phyloP scores from a whole-genome alignment of 2,113 vertebrate genomes.

The Malurus melanocephalus region DNA sequence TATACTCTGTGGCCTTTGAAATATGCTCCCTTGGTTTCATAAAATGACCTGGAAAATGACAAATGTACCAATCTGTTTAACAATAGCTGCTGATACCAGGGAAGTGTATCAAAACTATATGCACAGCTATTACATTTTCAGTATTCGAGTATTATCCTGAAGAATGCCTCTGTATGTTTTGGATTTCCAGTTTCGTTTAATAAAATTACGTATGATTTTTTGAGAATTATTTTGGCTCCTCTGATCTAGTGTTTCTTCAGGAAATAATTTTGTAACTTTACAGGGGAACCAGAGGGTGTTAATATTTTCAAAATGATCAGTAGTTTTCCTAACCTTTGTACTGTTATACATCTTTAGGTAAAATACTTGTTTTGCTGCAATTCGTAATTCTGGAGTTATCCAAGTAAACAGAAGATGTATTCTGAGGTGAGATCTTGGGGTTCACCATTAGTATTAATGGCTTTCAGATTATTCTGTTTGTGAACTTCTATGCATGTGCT shows the following conservation, averaged over 20 bases:
- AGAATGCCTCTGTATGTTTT: background rate
- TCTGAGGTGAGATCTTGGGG: constrained; percentile 9
- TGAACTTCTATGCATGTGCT: constrained; percentile 27
- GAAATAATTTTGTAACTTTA: constrained; percentile 16
- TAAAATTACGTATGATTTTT: constrained; percentile 8
- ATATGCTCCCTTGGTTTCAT: constrained; percentile 41
- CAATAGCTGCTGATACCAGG: constrained; percentile 9
- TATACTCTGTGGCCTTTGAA: constrained; percentile 41
- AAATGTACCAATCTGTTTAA: constrained; percentile 21
- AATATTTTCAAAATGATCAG: constrained; percentile 13
- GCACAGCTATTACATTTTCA: constrained; percentile 30
- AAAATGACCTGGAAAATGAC: constrained; percentile 49
- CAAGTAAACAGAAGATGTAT: background rate
- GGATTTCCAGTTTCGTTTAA: constrained; percentile 31
- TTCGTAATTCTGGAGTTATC: constrained; percentile 43
- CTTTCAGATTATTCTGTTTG: constrained; percentile 23
- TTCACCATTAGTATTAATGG: constrained; percentile 27
- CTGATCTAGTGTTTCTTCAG: background rate
- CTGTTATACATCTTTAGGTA: constrained; percentile 28
- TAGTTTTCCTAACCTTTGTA: background rate
- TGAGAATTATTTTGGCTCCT: background rate
- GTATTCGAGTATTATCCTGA: background rate
- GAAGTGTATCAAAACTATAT: constrained; percentile 36
- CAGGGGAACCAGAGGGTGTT: background rate
- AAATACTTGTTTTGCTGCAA: constrained; percentile 34